Evolutionary conservation across 2,888 invertebrate genomes (phyloP), one percentile per base, ranked within the genome.

Genomic region (Amphimallon solstitiale): DNA sequence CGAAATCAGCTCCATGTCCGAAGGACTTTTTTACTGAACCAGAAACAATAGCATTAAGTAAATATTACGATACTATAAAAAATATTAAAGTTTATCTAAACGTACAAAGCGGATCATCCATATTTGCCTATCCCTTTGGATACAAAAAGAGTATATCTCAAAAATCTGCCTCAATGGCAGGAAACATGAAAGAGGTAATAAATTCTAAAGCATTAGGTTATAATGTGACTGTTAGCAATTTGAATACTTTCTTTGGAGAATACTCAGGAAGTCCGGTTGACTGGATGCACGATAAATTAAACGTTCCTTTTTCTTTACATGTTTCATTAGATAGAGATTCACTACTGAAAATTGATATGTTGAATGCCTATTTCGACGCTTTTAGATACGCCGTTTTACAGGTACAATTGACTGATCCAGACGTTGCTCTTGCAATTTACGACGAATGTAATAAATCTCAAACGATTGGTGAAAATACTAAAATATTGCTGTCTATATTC

Each of bases 71-170:
- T n/a, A 12, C 17, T 10, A 12, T 49, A 6, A 29, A 49, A 1
- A 34, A 56, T 14, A 23, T 63, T 9, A 63, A 59, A 29, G 17
- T 59, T 0, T 68, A 68, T 12, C 12, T 68, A n/a, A 68, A 51
- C 43, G 10, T 65, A 17, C 60, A 65, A 17, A 62, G 65, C 34
- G 48, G 60, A 2, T 23, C 3, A 23, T 10, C 12, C n/a, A 23
- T 12, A n/a, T 5, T 65, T 19, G 65, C 54, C 9, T 54, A 62
- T 38, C 65, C 68, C 17, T 63, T 45, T 12, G 52, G 35, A 4
- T 45, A 34, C 17, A 45, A 34, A 23, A 37, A 2, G 34, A 38
- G 2, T 5, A 40, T 38, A 38, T 38, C 17, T 4, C 5, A 7
- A 1, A 48, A 19, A 21, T 48, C 48, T 1, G 14, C 7, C 3